phyloP scores from a whole-genome alignment of 2,113 vertebrate species.

The Bufo bufo region DNA sequence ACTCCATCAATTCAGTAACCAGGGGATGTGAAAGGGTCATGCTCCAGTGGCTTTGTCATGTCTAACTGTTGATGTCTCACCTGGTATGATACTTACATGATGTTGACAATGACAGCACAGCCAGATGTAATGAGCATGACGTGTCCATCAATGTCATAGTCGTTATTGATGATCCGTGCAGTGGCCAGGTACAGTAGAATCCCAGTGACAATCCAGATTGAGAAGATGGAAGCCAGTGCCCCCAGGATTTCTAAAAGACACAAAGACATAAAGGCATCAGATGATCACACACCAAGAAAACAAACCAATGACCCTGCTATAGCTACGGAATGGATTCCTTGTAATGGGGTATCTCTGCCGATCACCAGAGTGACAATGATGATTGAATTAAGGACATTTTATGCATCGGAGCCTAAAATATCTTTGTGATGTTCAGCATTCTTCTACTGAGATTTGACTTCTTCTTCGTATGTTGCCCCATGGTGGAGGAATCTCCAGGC shows the following conservation, averaged over 20 bases:
- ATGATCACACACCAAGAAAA: background rate
- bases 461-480: background rate
- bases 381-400: background rate
- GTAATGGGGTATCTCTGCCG: background rate
- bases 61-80: no score
- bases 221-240: conserved; percentile 87
- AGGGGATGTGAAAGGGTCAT: no score
- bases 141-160: conserved; percentile 90
- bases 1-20: no score
- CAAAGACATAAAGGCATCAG: background rate
- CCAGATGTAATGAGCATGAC: conserved; percentile 92
- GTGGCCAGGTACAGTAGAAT: conserved; percentile 90
- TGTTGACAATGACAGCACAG: conserved; percentile 86
- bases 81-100: conserved; percentile 73
- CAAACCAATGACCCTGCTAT: background rate
- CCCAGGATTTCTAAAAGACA: conserved; percentile 85
- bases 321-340: background rate
- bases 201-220: conserved; percentile 94
- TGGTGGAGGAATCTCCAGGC: no score
- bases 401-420: background rate
- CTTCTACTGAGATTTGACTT: no score
- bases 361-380: background rate
- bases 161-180: conserved; percentile 84
- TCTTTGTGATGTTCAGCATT: no score
- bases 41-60: no score